phyloP scores from a whole-genome alignment of 2,888 invertebrate genomes.

The Amphipoea oculea region DNA sequence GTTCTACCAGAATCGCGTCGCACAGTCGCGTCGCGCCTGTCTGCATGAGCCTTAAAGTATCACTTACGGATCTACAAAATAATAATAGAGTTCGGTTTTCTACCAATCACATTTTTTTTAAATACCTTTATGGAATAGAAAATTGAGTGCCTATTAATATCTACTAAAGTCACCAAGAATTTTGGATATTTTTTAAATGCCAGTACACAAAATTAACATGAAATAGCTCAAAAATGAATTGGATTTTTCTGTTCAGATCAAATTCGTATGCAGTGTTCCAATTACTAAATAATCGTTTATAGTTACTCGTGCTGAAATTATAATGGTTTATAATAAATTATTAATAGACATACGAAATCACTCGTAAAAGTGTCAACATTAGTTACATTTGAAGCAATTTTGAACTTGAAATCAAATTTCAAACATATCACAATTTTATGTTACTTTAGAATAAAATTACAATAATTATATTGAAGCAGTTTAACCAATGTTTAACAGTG shows the following conservation, averaged over 20 bases:
- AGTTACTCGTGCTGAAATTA: neutral
- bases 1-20: neutral
- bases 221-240: neutral
- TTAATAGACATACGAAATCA: neutral
- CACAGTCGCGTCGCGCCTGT: neutral
- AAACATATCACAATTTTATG: neutral
- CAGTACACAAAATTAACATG: neutral
- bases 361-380: neutral
- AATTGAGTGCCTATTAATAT: neutral
- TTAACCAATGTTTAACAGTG: neutral
- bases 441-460: neutral
- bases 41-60: neutral
- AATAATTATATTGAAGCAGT: neutral
- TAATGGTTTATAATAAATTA: neutral
- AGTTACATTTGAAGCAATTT: constrained; percentile 9
- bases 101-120: neutral
- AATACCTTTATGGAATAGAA: neutral
- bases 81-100: neutral
- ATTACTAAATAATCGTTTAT: neutral
- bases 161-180: neutral
- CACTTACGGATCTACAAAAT: neutral
- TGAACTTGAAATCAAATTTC: neutral
- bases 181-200: neutral
- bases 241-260: neutral
- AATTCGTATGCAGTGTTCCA: too few relatives aligned